Base-by-base conservation (phyloP, 1,140 invertebrate species). In the Diorhabda sublineata region DNA sequence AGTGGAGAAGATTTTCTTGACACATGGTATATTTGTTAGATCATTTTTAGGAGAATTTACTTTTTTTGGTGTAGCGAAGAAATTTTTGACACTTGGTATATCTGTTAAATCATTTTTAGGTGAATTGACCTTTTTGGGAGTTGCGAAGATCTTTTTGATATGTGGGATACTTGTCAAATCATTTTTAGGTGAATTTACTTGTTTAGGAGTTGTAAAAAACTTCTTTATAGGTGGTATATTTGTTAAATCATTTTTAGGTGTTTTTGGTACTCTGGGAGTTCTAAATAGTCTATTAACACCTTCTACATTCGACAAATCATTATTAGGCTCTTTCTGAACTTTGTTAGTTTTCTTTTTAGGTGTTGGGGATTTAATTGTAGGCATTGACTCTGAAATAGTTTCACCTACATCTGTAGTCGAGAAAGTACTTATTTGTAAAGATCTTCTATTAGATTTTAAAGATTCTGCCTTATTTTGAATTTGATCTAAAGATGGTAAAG, bases 231-330 rank as follows among this genome's bases (percentile, higher is more conserved):
- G 82, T 63, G 68, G 71, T 9, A 83, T 70, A 64, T 84, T 75
- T 3, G 75, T 79, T 45, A 84, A 77, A 70, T 83, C 81, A 69
- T 84, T 85, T 61, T 78, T 74, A 7, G 83, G 81, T 0, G 80
- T 76, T 41, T 73, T 79, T 8, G 61, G 63, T 43, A 61, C 71
- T 69, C 67, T 77, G 5, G 78, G 77, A 60, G 75, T 77, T 41
- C 60, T 66, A 2, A 78, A 66, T 3, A 78, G 42, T 68, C 69
- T 76, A 64, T 75, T 75, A 2, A 78, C 71, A 11, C 76, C 73
- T 26, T 77, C 80, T 5, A 83, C 76, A 62, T 83, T 77, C 5
- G 74, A 78, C 58, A 82, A 73, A 64, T 79, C 77, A 60, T 81
- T 81, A 67, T 75, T 77, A 0, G 81, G 82, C 3, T 76, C 77